Base-by-base conservation (phyloP, 2,888 invertebrate species). In the Agrochola lota region DNA sequence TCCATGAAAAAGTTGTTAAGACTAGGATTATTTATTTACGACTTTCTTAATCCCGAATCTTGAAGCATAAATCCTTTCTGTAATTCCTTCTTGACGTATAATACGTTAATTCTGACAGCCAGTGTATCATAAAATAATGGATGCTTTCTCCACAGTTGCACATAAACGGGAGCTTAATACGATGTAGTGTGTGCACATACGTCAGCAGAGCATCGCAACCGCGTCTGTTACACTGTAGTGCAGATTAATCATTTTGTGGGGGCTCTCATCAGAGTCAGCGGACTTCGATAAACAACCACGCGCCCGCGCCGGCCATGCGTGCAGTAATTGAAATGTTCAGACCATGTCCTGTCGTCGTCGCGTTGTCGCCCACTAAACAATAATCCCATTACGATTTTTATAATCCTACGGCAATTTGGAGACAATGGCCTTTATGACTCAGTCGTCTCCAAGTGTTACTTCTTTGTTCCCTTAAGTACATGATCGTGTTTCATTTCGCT, bases 301-400 rank as follows among this genome's bases (percentile, higher is more conserved):
- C 77, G 26, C 85, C 66, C 12, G 57, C 67, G 59, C 77, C 60
- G 69, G 66, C 80, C 76, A 94, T 94, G 93, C 91, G 81, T 87
- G 85, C 90, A 88, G 92, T 95, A 95, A 95, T 95, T 95, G 95
- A 95, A 95, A 94, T 89, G 94, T 92, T 90, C 92, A 89, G 88
- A 91, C 91, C 92, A 89, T 92, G 90, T 92, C 89, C 83, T 80
- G 88, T 89, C 89, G 90, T 88, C 81, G 85, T 75, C 80, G 80
- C 81, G 89, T 89, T 89, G 90, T 89, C 85, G 85, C 89, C 88
- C 91, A 90, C 91, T 89, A 91, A 93, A 95, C 95, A 95, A 95
- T 95, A 94, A 95, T 94, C 93, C 91, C 93, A 94, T 95, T 94
- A 94, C 90, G 89, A 89, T 91, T 94, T 94, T 95, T 94, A 95